phyloP scores from a whole-genome alignment of 2,113 vertebrate genomes.

The Cinclus mexicanus region DNA sequence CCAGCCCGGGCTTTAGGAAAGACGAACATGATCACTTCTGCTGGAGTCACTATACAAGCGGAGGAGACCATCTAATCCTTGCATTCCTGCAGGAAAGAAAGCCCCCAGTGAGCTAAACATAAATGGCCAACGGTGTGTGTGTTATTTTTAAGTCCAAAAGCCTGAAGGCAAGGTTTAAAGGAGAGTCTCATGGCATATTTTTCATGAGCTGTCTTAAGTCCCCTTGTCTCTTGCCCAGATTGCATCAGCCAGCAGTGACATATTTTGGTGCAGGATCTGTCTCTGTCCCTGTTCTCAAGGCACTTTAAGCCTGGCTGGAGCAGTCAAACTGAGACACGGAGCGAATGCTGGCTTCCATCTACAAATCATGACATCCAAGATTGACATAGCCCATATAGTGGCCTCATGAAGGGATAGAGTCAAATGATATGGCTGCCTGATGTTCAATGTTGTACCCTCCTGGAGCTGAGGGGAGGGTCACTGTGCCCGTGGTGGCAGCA shows the following conservation, averaged over 20 bases:
- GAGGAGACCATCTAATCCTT: slow-evolving; percentile 55
- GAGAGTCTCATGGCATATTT: slow-evolving; percentile 31
- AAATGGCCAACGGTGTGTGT: slow-evolving; percentile 16
- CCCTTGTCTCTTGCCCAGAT: slow-evolving; percentile 56
- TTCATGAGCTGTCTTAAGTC: slow-evolving; percentile 62
- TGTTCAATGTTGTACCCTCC: not conserved
- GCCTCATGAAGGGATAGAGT: slow-evolving; percentile 7
- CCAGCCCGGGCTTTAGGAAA: slow-evolving; percentile 3
- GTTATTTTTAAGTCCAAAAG: slow-evolving; percentile 63
- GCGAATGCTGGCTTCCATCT: slow-evolving; percentile 55
- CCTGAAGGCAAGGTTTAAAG: slow-evolving; percentile 58
- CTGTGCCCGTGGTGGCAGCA: accelerated
- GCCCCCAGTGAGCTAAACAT: slow-evolving; percentile 43
- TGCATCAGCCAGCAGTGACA: slow-evolving; percentile 48
- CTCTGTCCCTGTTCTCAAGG: not conserved
- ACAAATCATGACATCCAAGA: not conserved
- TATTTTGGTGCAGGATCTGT: slow-evolving; percentile 27
- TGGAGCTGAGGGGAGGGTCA: not conserved
- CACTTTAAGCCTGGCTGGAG: not conserved
- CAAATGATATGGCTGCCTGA: not conserved
- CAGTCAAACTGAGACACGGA: not conserved
- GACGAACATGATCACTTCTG: slow-evolving; percentile 46
- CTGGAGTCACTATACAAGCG: not conserved
- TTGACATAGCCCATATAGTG: slow-evolving; percentile 17
- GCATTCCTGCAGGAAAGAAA: slow-evolving; percentile 58